Percentiles rank a stretch among this genome's conserved stretches.
Conservation (phyloP, 2,113 vertebrate genomes). For the Tursiops truncatus region DNA sequence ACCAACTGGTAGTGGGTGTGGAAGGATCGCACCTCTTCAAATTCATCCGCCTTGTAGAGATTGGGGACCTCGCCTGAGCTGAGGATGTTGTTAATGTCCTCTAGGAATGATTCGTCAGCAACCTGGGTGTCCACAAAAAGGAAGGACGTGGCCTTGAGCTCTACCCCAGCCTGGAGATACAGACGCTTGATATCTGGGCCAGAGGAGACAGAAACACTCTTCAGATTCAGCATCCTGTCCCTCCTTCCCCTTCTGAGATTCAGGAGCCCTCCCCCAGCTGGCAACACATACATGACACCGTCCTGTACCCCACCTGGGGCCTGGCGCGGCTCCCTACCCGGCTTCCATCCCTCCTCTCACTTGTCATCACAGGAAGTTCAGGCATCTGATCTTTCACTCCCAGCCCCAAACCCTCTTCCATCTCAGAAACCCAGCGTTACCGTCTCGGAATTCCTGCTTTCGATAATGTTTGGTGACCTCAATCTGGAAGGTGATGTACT, state of each 20-base stretch:
- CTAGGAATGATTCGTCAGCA: conserved; percentile 89
- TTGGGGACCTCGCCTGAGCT: conserved; percentile 94
- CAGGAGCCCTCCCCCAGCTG: not conserved
- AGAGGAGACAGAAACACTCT: not conserved
- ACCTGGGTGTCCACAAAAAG: conserved; percentile 92
- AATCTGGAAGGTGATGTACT: conserved; percentile 90
- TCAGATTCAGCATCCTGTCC: not conserved
- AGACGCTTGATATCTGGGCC: conserved; percentile 90
- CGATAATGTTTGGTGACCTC: conserved; percentile 92
- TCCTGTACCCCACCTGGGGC: not conserved
- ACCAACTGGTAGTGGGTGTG: too few relatives aligned
- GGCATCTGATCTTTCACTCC: not conserved
- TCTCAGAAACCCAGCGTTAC: conserved; percentile 73
- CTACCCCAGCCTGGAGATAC: conserved; percentile 88
- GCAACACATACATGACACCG: too few relatives aligned
- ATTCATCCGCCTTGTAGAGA: conserved; percentile 91
- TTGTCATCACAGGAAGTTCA: not conserved
- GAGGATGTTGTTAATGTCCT: conserved; percentile 93
- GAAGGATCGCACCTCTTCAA: conserved; percentile 85
- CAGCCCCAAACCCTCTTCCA: not conserved
- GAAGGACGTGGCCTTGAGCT: conserved; percentile 90
- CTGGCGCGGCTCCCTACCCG: not conserved
- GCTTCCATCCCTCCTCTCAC: not conserved
- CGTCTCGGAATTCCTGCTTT: conserved; percentile 92
- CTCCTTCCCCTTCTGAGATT: not conserved